Percentiles rank a stretch among this genome's conserved stretches.
Conservation (phyloP, 2,113 vertebrate species). For the Hystrix cristata region DNA sequence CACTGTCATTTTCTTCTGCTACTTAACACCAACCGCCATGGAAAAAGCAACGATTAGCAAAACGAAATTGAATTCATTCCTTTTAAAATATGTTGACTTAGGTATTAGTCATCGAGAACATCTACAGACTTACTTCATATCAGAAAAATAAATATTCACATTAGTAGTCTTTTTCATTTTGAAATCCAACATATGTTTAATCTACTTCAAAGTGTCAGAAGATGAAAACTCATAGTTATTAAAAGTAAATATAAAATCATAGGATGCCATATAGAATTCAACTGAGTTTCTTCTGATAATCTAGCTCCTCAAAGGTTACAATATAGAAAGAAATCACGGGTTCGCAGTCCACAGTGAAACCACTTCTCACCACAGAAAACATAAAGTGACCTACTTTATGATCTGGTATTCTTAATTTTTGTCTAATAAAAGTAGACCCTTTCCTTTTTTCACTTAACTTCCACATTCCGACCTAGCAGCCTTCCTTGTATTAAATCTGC, state of each 20-base stretch:
- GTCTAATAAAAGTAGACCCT: not conserved
- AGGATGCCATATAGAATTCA: not conserved
- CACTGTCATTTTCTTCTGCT: not conserved
- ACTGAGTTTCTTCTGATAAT: not conserved
- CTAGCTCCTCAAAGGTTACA: not conserved
- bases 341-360: not conserved
- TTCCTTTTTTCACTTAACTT: not conserved
- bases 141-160: not conserved
- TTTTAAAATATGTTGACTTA: not conserved
- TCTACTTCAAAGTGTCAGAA: not conserved
- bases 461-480: not conserved
- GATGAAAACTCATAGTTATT: slow-evolving; percentile 10
- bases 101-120: not conserved
- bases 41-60: not conserved
- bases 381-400: not conserved
- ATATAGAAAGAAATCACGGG: not conserved
- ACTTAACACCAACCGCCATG: not conserved
- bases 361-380: not conserved
- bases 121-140: not conserved
- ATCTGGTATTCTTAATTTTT: not conserved
- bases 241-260: not conserved
- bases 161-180: not conserved
- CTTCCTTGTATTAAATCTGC: not conserved
- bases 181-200: not conserved
- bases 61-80: not conserved